Base-by-base conservation (phyloP, 2,888 invertebrate species). In the Tenthredo scrophulariae region DNA sequence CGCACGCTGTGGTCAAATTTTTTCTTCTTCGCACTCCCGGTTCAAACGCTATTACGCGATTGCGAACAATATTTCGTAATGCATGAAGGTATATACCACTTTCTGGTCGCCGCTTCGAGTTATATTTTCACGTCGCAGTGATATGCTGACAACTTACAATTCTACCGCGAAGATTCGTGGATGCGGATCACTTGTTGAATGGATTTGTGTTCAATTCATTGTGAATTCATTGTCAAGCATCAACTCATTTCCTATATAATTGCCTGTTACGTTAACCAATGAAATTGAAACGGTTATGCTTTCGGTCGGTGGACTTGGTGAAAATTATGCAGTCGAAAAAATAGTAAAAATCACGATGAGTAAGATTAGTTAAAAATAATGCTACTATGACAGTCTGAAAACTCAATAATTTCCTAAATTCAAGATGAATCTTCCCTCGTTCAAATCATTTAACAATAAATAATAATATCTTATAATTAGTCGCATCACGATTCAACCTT, bases 251-350 rank as follows among this genome's bases (percentile, higher is more conserved):
- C n/a, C n/a, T n/a, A n/a, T n/a, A n/a, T n/a, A n/a, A 62, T 62
- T 62, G 26, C 0, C n/a, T n/a, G 15, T 0, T 54, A n/a, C 6
- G 26, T 26, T 43, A 13, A 46, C 15, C 6, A 13, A 43, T 43
- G 37, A 40, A 75, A 46, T 37, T 26, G 10, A 15, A 75, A 26
- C 22, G 22, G 46, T 6, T 2, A 75, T 75, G 74, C 29, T 13
- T 26, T 26, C 74, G 15, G 43, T 10, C 22, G 58, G n/a, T 37
- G n/a, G n/a, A 29, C 33, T 58, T 4, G 33, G 79, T 54, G 18
- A 33, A 2, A 62, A 79, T 62, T 79, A 79, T 37, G 58, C 79
- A 13, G 58, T 79, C 15, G 58, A 37, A n/a, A 62, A 58, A 37
- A 58, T 79, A 37, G 58, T 40, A 10, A n/a, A 79, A 22, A 37